Evolutionary conservation across 92 coral and sea anemone species (phyloP).

Genomic region (Montipora capitata): DNA sequence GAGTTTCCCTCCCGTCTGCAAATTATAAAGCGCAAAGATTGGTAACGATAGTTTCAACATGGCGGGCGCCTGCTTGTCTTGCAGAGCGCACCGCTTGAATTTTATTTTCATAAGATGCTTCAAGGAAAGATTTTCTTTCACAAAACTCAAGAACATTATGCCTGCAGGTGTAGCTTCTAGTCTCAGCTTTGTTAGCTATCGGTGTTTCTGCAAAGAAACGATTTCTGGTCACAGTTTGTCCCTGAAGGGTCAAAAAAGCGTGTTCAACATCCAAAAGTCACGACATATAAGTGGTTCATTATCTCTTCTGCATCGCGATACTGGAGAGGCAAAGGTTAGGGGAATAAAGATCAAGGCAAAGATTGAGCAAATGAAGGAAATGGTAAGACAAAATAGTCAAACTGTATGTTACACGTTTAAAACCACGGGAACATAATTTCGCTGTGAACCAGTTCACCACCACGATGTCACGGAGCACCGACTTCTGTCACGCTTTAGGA

Average conservation of each 20-base stretch:
- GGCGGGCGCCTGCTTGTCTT: slow-evolving; percentile 41
- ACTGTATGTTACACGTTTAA: too few relatives aligned
- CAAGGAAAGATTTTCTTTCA: background rate
- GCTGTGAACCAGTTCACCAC: too few relatives aligned
- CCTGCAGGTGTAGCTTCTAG: slow-evolving; percentile 31
- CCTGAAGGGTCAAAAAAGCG: background rate
- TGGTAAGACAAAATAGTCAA: slow-evolving; percentile 52
- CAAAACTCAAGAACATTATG: slow-evolving; percentile 8
- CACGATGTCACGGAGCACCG: too few relatives aligned
- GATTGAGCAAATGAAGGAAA: slow-evolving; percentile 80
- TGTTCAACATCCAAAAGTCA: background rate
- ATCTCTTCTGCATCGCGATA: slow-evolving; percentile 4
- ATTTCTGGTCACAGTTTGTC: background rate
- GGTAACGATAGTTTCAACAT: slow-evolving; percentile 3
- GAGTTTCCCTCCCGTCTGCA: background rate
- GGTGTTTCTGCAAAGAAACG: slow-evolving; percentile 7
- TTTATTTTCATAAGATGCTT: background rate
- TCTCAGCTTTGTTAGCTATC: slow-evolving; percentile 24
- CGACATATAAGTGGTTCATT: slow-evolving; percentile 2
- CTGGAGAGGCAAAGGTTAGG: slow-evolving; percentile 34
- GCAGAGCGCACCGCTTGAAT: slow-evolving; percentile 26
- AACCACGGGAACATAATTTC: too few relatives aligned
- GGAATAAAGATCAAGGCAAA: slow-evolving; percentile 58
- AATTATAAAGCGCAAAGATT: background rate
- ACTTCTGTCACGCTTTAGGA: too few relatives aligned